Percentiles rank a stretch among this genome's conserved stretches.
Evolutionary conservation across 2,888 invertebrate species (phyloP).

Genomic region (Apomyelois bistriatella): DNA sequence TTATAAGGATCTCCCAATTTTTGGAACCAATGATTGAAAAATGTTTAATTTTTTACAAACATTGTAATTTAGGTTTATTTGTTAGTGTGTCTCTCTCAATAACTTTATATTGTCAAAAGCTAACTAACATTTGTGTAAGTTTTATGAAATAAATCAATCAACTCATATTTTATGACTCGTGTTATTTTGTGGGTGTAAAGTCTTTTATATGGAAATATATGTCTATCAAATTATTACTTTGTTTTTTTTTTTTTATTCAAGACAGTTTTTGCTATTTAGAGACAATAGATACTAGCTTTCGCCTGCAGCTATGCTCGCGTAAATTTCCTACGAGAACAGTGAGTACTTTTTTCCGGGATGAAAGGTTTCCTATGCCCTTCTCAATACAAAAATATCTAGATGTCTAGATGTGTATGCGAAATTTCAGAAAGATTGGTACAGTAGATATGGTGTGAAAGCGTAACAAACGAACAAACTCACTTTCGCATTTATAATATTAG

Average conservation of each 20-base stretch:
- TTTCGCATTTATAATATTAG: too few species aligned
- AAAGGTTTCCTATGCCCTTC: too few species aligned
- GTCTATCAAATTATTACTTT: slow-evolving; percentile 40
- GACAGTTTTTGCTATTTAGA: neutral
- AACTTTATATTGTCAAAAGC: slow-evolving; percentile 43
- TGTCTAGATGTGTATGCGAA: too few species aligned
- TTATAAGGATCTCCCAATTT: slow-evolving; percentile 66
- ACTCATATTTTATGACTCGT: slow-evolving; percentile 46
- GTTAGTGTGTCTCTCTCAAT: slow-evolving; percentile 36
- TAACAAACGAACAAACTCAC: too few species aligned
- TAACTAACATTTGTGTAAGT: slow-evolving; percentile 58
- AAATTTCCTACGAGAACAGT: too few species aligned
- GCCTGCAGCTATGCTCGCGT: too few species aligned
- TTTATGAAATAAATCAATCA: slow-evolving; percentile 59
- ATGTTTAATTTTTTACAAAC: slow-evolving; percentile 45
- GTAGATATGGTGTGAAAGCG: too few species aligned
- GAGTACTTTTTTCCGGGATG: too few species aligned
- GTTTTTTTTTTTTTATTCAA: neutral
- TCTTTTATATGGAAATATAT: slow-evolving; percentile 57
- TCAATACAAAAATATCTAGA: too few species aligned
- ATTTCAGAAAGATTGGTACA: too few species aligned
- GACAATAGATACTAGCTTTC: too few species aligned
- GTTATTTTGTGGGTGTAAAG: slow-evolving; percentile 58
- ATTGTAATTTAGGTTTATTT: slow-evolving; percentile 42
- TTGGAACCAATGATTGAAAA: slow-evolving; percentile 48